Percentiles rank a stretch among this genome's conserved stretches.
These are phyloP conservation scores for Neosilurus hyrtlii DNA, from an alignment of 2,797 vertebrate genomes.

Conservation along the genomic window DNA sequence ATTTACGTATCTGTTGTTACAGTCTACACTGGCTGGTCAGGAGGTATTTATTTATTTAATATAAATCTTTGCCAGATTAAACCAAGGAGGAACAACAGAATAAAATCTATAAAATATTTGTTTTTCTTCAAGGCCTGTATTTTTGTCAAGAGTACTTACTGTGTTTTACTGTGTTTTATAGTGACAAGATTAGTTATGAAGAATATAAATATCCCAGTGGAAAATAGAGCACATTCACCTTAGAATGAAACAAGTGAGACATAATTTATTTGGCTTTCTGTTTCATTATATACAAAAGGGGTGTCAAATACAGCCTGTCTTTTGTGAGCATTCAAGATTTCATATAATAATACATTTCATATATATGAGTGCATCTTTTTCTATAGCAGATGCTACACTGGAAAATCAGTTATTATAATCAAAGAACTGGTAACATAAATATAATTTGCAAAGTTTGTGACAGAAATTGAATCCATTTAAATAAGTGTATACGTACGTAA, in stretches of 20 bases:
- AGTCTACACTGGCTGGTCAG: not conserved
- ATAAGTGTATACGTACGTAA: not conserved
- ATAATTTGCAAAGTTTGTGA: not conserved
- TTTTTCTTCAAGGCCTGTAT: constrained; percentile 13
- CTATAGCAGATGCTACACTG: not conserved
- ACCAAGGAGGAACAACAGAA: constrained; percentile 28
- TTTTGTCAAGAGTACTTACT: constrained; percentile 7
- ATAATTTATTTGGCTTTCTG: not conserved
- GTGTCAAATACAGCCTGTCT: not conserved
- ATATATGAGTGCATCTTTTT: too few species aligned
- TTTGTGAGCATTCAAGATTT: not conserved
- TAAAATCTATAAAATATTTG: constrained; percentile 15
- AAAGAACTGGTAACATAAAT: not conserved
- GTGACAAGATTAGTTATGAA: not conserved
- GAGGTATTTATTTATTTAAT: constrained; percentile 37
- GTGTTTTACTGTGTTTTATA: constrained; percentile 8
- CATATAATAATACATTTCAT: not conserved
- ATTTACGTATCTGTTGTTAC: constrained; percentile 26
- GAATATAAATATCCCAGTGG: constrained; percentile 18
- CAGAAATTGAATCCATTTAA: not conserved
- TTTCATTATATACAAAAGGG: not conserved
- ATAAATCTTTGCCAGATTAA: constrained; percentile 28
- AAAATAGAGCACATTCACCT: not conserved
- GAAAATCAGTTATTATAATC: not conserved
- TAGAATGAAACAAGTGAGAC: constrained; percentile 9